Base-by-base conservation (phyloP, 1,140 invertebrate species). In the Chironomus tepperi region DNA sequence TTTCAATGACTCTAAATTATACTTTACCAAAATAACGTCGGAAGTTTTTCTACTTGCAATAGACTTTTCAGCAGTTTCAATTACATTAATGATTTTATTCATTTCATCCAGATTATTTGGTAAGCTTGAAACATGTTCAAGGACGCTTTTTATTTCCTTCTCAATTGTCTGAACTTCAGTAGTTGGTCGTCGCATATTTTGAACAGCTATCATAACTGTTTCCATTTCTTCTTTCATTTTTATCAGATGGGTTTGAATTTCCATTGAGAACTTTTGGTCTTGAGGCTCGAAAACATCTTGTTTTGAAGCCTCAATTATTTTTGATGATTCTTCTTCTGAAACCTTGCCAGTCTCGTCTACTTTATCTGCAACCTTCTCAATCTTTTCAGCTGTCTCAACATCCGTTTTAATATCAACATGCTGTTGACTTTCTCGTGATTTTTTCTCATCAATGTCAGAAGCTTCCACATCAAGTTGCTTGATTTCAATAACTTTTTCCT, bases 381-480 rank as follows among this genome's bases (percentile, higher is more conserved):
- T 70, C 57, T 75, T 73, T 76, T 73, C 74, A 18, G 12, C 75
- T 16, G 43, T 73, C 43, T 73, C 73, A 34, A 34, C 24, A 34
- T 34, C 24, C 1, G 24, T 34, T 43, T 47, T n/a, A 42, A 42
- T 6, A 73, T 6, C n/a, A 73, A 19, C 72, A 73, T 34, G 24
- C 24, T 34, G 24, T 34, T 34, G 24, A 34, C 24, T 15, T 15
- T 73, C 72, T 18, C 8, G 47, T n/a, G 47, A n/a, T 57, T 57
- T 57, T 57, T 57, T n/a, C 47, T 12, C 47, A 57, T 73, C 24
- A 73, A n/a, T 15, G 7, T 73, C 72, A 73, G 8, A n/a, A 34
- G 72, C 19, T 24, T 34, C 19, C 2, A 34, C 21, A 34, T 34
- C 15, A 9, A 34, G 18, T 73, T 73, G 72, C 15, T 19, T 24